These are phyloP conservation scores for Neomicropteryx cornuta DNA, from an alignment of 1,140 invertebrate species.

Conservation along the genomic window DNA sequence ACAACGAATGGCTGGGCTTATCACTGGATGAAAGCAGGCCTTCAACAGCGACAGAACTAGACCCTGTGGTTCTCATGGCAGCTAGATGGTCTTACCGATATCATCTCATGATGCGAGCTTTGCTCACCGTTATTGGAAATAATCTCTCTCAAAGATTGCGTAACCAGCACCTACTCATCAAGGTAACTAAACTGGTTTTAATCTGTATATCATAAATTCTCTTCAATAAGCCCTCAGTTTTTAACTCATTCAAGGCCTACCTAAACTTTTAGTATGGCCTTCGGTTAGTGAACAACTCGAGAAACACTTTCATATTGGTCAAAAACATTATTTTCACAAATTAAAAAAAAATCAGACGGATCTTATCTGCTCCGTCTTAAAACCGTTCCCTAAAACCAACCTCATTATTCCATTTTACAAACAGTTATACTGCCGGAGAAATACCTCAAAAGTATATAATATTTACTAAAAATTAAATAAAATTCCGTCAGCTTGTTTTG, in stretches of 20 bases:
- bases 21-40: conserved; percentile 24
- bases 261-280: too few relatives aligned
- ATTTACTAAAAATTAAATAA: too few relatives aligned
- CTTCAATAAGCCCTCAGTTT: background rate
- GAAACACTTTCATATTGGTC: too few relatives aligned
- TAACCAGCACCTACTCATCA: conserved; percentile 75
- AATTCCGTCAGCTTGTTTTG: too few relatives aligned
- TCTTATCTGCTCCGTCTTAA: too few relatives aligned
- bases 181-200: conserved; percentile 35
- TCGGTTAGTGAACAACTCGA: too few relatives aligned
- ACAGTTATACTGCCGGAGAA: too few relatives aligned
- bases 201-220: conserved; percentile 4
- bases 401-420: too few relatives aligned
- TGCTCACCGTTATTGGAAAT: conserved; percentile 77
- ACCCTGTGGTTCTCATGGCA: conserved; percentile 23
- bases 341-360: too few relatives aligned
- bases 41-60: conserved; percentile 8
- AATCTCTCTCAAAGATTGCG: conserved; percentile 71
- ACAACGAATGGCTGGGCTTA: conserved; percentile 33
- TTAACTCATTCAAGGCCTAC: background rate
- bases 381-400: too few relatives aligned
- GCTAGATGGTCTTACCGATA: conserved; percentile 66
- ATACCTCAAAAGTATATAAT: too few relatives aligned
- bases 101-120: conserved; percentile 74
- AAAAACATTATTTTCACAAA: too few relatives aligned